phyloP scores from a whole-genome alignment of 1,140 invertebrate species.

The Schlechtendalia chinensis region DNA sequence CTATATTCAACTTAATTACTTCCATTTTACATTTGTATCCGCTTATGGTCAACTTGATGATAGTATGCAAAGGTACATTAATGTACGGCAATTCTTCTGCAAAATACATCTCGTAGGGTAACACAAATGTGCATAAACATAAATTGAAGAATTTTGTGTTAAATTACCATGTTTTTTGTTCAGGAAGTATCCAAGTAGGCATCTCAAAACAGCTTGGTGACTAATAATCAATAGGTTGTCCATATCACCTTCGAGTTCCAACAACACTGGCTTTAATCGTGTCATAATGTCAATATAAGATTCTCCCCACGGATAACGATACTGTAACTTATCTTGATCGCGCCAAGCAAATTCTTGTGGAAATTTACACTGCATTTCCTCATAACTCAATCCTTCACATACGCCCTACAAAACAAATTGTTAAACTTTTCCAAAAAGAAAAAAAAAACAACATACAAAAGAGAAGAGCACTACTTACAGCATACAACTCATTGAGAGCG shows the following conservation, averaged over 20 bases:
- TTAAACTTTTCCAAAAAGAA: not conserved
- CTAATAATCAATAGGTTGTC: conserved; percentile 84
- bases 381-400: conserved; percentile 89
- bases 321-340: conserved; percentile 88
- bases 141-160: not conserved
- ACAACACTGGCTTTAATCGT: conserved; percentile 75
- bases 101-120: conserved; percentile 49
- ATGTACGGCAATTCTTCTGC: conserved; percentile 85
- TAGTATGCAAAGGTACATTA: conserved; percentile 86
- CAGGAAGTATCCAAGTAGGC: conserved; percentile 85
- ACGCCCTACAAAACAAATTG: conserved; percentile 67
- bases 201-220: conserved; percentile 88
- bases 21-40: conserved; percentile 83
- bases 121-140: not conserved
- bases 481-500: conserved; percentile 86
- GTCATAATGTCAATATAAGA: conserved; percentile 85
- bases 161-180: conserved; percentile 72
- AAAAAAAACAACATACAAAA: not conserved
- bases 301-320: conserved; percentile 89
- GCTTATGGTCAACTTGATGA: conserved; percentile 78
- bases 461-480: conserved; percentile 55
- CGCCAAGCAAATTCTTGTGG: conserved; percentile 87
- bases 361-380: conserved; percentile 86
- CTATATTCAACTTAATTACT: conserved; percentile 74
- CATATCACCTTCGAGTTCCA: conserved; percentile 73